A percentile compares a stretch with the other conserved stretches of the same genome.
phyloP scores from a whole-genome alignment of 2,797 vertebrate genomes.

The Melopsittacus undulatus region DNA sequence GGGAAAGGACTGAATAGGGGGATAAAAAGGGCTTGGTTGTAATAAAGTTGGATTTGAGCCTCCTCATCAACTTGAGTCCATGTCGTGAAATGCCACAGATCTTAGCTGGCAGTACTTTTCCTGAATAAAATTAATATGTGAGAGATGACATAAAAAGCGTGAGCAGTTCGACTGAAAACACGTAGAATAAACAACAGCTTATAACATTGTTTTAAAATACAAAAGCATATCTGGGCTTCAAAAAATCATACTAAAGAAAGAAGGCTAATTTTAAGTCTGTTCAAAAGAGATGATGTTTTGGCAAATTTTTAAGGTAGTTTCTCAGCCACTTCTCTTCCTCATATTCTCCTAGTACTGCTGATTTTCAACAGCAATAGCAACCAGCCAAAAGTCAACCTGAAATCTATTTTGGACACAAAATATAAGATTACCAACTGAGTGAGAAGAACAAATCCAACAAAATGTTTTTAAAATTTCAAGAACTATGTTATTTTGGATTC shows the following conservation, averaged over 20 bases:
- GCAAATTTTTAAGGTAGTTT: neutral
- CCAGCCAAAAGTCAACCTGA: slow-evolving; percentile 28
- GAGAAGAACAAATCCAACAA: neutral
- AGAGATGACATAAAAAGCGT: neutral
- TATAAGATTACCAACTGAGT: neutral
- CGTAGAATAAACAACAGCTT: neutral
- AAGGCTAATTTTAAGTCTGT: neutral
- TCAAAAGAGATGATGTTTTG: neutral
- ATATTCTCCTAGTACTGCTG: neutral
- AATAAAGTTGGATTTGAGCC: too few relatives aligned
- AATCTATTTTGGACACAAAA: slow-evolving; percentile 8
- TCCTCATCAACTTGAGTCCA: too few relatives aligned
- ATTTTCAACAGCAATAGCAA: neutral
- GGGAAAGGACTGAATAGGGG: too few relatives aligned
- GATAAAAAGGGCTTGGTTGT: too few relatives aligned
- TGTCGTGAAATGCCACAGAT: neutral
- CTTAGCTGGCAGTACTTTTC: neutral
- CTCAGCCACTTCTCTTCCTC: neutral
- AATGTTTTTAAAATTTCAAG: slow-evolving; percentile 39
- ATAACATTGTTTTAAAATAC: neutral
- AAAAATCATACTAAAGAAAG: neutral
- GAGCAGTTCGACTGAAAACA: neutral
- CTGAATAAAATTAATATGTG: neutral
- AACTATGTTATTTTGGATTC: slow-evolving; percentile 23
- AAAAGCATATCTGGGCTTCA: slow-evolving; percentile 13